Evolutionary conservation across 2,797 vertebrate species (phyloP).

Genomic region (Phrynocephalus vlangalii): DNA sequence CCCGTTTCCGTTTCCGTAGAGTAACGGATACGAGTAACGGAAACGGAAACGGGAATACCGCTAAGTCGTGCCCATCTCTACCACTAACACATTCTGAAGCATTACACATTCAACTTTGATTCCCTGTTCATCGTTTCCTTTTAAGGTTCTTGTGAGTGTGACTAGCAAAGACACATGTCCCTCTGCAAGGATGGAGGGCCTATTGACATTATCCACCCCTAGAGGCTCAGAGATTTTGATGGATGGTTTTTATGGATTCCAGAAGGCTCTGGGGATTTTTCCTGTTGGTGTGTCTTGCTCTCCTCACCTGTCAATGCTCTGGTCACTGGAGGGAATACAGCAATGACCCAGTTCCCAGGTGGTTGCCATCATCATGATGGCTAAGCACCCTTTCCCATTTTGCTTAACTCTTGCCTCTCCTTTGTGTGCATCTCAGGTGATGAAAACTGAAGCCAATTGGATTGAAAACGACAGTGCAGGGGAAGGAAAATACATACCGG

Average conservation of each 20-base stretch:
- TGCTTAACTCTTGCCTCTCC: neutral
- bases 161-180: neutral
- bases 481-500: neutral
- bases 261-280: neutral
- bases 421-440: neutral
- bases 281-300: neutral
- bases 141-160: neutral
- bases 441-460: neutral
- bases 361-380: neutral
- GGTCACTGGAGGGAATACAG: neutral
- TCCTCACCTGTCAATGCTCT: neutral
- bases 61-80: too few relatives aligned
- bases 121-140: neutral
- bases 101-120: neutral
- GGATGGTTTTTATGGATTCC: conserved; percentile 3
- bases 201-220: neutral
- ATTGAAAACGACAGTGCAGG: neutral
- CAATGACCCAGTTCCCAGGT: neutral
- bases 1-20: too few relatives aligned
- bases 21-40: too few relatives aligned
- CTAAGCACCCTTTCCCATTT: neutral
- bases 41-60: too few relatives aligned
- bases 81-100: neutral
- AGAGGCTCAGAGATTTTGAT: conserved; percentile 5
- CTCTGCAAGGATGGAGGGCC: neutral